Evolutionary conservation across 2,113 vertebrate genomes (phyloP).

Genomic region (Corythornis vintsioides): DNA sequence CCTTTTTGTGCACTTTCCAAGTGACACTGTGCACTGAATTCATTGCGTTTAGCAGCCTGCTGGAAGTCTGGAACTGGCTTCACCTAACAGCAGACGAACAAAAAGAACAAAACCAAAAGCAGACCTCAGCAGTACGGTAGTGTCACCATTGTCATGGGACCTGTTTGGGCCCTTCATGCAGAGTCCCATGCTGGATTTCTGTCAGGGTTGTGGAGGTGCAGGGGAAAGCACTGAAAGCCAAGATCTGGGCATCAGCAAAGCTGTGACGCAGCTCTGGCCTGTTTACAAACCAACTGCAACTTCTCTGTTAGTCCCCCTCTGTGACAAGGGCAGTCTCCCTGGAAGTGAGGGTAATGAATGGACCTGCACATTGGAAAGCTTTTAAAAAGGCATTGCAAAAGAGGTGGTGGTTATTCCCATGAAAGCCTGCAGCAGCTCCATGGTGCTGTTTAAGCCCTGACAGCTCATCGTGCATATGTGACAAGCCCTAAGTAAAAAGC

Average conservation of each 20-base stretch:
- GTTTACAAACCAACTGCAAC: neutral
- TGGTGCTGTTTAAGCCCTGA: constrained; percentile 46
- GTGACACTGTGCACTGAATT: neutral
- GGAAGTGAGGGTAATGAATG: constrained; percentile 23
- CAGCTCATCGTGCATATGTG: constrained; percentile 46
- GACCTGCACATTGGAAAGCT: constrained; percentile 38
- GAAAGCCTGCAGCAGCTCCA: constrained; percentile 47
- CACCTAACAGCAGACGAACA: neutral
- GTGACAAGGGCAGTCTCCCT: constrained; percentile 5
- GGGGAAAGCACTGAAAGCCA: neutral
- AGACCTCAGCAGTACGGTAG: neutral
- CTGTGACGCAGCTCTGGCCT: neutral
- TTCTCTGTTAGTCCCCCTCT: neutral
- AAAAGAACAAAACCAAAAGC: neutral
- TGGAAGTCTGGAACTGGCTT: neutral
- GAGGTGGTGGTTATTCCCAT: constrained; percentile 30
- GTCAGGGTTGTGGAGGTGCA: neutral
- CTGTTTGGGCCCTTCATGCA: neutral
- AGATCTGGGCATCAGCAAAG: neutral
- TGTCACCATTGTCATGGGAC: rapidly evolving
- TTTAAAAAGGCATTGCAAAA: constrained; percentile 12
- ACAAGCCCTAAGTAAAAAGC: constrained; percentile 55
- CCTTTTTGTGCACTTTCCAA: neutral
- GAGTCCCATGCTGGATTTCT: neutral
- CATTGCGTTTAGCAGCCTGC: neutral